Percentiles rank a stretch among this genome's conserved stretches.
phyloP scores from a whole-genome alignment of 2,113 vertebrate species.

The Trematocara marginatum region DNA sequence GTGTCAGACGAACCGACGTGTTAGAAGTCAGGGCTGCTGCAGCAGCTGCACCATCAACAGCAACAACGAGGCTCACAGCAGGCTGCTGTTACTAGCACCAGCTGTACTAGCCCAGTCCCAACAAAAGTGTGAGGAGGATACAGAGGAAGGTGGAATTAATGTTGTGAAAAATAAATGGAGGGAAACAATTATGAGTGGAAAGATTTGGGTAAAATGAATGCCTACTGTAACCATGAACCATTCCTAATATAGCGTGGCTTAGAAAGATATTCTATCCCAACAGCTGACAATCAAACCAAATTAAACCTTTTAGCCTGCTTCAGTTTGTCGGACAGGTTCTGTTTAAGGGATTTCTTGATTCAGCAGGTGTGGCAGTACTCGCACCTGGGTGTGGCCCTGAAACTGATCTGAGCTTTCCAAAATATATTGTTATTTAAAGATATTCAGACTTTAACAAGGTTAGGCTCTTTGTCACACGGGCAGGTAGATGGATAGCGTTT shows the following conservation, averaged over 20 bases:
- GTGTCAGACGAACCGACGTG: neutral
- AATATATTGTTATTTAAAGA: neutral
- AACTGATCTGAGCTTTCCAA: neutral
- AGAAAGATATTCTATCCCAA: neutral
- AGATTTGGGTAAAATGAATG: neutral
- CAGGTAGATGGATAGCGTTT: accelerated
- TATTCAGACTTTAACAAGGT: neutral
- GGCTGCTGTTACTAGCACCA: neutral
- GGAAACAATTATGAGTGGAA: neutral
- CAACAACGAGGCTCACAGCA: neutral
- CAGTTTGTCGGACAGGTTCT: neutral
- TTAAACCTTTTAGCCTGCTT: neutral
- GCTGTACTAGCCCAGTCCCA: neutral
- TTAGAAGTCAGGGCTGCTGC: neutral
- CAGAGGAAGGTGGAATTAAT: neutral
- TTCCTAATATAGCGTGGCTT: neutral
- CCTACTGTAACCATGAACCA: neutral
- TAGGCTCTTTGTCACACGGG: neutral
- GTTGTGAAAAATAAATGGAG: neutral
- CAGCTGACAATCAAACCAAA: neutral
- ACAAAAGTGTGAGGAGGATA: neutral
- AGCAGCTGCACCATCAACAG: neutral
- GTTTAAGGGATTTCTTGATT: neutral
- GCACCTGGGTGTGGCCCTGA: accelerated
- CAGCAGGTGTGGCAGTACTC: neutral